Conservation (phyloP, 1,140 invertebrate species). For the Temnothorax curvispinosus region DNA sequence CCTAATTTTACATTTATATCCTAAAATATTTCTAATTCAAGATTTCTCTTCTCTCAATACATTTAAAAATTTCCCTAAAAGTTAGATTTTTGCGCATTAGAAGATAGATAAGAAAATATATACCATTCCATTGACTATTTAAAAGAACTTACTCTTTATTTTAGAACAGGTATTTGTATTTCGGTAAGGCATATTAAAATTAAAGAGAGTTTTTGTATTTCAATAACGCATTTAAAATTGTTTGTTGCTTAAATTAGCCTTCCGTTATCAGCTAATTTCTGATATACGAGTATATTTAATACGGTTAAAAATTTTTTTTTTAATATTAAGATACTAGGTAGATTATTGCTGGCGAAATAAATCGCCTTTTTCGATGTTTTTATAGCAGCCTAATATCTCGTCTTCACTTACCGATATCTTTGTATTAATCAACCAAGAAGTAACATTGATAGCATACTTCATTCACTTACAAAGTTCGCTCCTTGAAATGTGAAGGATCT, state of each 20-base stretch:
- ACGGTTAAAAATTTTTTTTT: not conserved
- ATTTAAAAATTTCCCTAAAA: no score
- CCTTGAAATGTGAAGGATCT: constrained; percentile 19
- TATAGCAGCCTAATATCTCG: not conserved
- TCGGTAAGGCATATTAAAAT: no score
- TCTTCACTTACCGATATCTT: not conserved
- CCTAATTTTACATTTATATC: no score
- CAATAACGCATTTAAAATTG: constrained; percentile 1
- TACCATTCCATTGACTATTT: no score
- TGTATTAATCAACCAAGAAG: constrained; percentile 38
- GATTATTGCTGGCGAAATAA: not conserved
- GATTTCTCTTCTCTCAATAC: no score
- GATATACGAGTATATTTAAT: not conserved
- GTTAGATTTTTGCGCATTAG: no score
- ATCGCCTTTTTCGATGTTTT: not conserved
- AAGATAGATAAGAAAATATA: no score
- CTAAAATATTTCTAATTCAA: no score
- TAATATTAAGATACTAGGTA: not conserved
- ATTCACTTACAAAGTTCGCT: constrained; percentile 56
- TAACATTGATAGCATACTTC: constrained; percentile 50
- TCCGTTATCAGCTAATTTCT: not conserved
- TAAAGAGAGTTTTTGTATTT: not conserved
- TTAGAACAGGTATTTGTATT: no score
- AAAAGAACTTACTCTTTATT: no score
- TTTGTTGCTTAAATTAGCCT: not conserved